Evolutionary conservation across 2,113 vertebrate genomes (phyloP), one percentile per base, ranked within the genome.

Genomic region (Clarias magur): DNA sequence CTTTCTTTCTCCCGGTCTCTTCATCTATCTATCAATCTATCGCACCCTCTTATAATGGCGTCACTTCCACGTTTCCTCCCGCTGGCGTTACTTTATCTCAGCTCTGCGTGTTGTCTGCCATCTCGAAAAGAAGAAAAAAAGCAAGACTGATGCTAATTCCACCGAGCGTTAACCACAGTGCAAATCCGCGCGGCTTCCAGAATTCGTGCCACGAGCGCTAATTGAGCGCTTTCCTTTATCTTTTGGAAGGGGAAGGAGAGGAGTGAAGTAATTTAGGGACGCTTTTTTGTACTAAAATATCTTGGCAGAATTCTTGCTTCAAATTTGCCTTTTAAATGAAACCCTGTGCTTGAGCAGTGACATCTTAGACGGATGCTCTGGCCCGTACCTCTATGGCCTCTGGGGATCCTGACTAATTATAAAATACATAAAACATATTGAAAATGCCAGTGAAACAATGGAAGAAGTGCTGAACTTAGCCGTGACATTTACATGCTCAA

Each of bases 351-450:
- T 89, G 42, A 91, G 86, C 91, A 91, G 82, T 56, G 34, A 80
- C 83, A 85, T 89, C 83, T 85, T 83, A 85, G 23, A 56, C 87
- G 83, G 87, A 85, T 86, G 89, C 86, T 75, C 63, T 34, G 79
- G 85, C 84, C 83, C 85, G 82, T 91, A 88, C 80, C 87, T 78
- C 57, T 10, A 16, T 72, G 70, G 85, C 88, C 91, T 85, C 88
- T 86, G 0, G 91, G 93, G 92, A 91, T 88, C 89, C 68, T 63
- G 75, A 82, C 92, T 94, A 94, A 94, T 95, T 94, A 95, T 92
- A 90, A 94, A 93, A 94, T 95, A 90, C 93, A 95, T 94, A 92
- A 94, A 93, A 94, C 92, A 94, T 94, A 90, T 25, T 5, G 80
- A 59, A 89, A 93, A 93, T 92, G 92, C 91, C 92, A 93, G 83